phyloP scores from a whole-genome alignment of 2,888 invertebrate genomes.

The Polydesmus complanatus region DNA sequence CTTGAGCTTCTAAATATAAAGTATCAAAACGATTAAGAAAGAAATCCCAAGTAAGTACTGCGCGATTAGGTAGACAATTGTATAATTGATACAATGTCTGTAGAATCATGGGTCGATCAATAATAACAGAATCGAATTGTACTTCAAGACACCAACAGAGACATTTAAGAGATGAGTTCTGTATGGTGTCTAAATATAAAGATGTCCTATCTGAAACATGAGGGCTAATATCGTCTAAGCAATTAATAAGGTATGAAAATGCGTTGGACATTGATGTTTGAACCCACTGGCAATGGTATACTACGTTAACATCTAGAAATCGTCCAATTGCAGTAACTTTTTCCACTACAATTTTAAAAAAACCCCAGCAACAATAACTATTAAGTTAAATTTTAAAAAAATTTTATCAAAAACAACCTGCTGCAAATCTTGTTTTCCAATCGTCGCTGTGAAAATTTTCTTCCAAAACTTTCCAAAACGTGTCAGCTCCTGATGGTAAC shows the following conservation, averaged over 20 bases:
- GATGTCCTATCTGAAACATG: slow-evolving; percentile 89
- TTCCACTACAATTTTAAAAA: slow-evolving; percentile 49
- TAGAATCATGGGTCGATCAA: slow-evolving; percentile 90
- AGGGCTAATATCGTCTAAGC: slow-evolving; percentile 89
- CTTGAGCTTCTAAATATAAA: slow-evolving; percentile 87
- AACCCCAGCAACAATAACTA: not conserved
- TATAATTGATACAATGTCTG: slow-evolving; percentile 89
- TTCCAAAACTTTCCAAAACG: slow-evolving; percentile 90
- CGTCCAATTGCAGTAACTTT: slow-evolving; percentile 80
- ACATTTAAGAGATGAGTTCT: slow-evolving; percentile 72
- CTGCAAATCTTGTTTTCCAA: slow-evolving; percentile 79
- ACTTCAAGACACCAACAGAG: slow-evolving; percentile 87
- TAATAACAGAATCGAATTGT: slow-evolving; percentile 93
- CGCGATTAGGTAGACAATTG: slow-evolving; percentile 70
- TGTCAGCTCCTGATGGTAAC: slow-evolving; percentile 81
- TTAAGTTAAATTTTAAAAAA: not conserved
- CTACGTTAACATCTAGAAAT: slow-evolving; percentile 80
- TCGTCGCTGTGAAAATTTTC: slow-evolving; percentile 82
- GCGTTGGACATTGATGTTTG: slow-evolving; percentile 91
- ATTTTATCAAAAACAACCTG: slow-evolving; percentile 39
- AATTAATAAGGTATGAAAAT: slow-evolving; percentile 89
- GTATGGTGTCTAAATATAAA: slow-evolving; percentile 82
- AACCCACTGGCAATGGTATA: slow-evolving; percentile 56
- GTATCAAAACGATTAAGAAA: slow-evolving; percentile 93
- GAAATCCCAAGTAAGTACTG: slow-evolving; percentile 93